Conservation (phyloP, 1,140 invertebrate genomes). For the Penaeus vannamei region DNA sequence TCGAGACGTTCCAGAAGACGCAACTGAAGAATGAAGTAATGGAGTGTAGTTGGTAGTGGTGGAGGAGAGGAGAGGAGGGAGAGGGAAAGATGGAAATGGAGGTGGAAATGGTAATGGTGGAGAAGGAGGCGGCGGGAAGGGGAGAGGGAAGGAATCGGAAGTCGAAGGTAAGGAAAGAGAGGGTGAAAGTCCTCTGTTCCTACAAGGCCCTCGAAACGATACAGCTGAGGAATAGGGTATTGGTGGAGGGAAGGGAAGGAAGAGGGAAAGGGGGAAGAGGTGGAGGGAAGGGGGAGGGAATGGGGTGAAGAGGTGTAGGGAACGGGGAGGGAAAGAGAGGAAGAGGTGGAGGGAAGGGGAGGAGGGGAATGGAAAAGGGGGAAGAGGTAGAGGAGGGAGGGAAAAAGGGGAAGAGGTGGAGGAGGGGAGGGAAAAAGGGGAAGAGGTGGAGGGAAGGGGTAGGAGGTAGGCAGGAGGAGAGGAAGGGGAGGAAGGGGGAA, state of each 20-base stretch:
- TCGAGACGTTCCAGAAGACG: slow-evolving; percentile 95
- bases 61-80: slow-evolving; percentile 52
- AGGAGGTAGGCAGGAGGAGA: no score
- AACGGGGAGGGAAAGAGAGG: neutral
- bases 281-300: neutral
- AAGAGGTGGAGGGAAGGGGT: no score
- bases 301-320: neutral
- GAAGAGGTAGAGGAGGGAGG: slow-evolving; percentile 66
- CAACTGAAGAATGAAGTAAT: slow-evolving; percentile 89
- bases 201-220: slow-evolving; percentile 86
- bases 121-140: neutral
- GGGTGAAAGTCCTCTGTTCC: slow-evolving; percentile 68
- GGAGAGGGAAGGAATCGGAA: no score
- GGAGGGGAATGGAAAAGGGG: neutral
- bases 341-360: slow-evolving; percentile 87
- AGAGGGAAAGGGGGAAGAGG: neutral
- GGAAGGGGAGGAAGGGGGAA: slow-evolving; percentile 54
- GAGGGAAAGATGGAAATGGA: slow-evolving; percentile 37
- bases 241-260: neutral
- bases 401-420: no score
- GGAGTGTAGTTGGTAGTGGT: slow-evolving; percentile 66
- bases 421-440: neutral
- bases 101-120: neutral
- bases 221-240: slow-evolving; percentile 92
- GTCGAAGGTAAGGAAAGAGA: slow-evolving; percentile 80